Base-by-base conservation (phyloP, 2,888 invertebrate species). In the Anagyrus pseudococci region DNA sequence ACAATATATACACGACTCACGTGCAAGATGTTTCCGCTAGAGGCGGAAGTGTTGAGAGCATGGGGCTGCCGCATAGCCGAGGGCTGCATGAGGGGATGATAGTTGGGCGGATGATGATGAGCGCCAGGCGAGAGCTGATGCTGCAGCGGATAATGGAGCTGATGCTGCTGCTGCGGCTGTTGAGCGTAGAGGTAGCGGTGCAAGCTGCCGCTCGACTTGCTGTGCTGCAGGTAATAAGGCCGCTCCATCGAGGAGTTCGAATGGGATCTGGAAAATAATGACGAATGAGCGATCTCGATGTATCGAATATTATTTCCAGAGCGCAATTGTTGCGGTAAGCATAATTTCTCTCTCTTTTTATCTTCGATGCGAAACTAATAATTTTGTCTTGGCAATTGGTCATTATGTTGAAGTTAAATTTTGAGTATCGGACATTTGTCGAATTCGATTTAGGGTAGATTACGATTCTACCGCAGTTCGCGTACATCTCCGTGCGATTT, bases 201-300 rank as follows among this genome's bases (percentile, higher is more conserved):
- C 15, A 93, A 87, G 71, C 90, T 92, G 65, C 89, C 89, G 71
- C 85, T 85, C 26, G 90, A 90, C 69, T 89, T 89, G 70, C 90
- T 90, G 79, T 89, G 88, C 77, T 87, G 87, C 60, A 88, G 81
- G 64, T 78, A 77, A 68, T 76, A 78, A 40, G 77, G 68, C 77
- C 74, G 72, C 20, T 75, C 75, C 56, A 72, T 69, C 55, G 71
- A 71, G 59, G 71, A 71, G 59, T 71, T 75, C 54, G 67, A 80
- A 72, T 81, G 84, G 81, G 75, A 73, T 69, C 75, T 78, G 64
- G 4, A 69, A 23, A 10, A 48, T 3, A 49, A 57, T 17, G n/a
- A n/a, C n/a, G n/a, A n/a, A n/a, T n/a, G n/a, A n/a, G n/a, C n/a
- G n/a, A n/a, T n/a, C n/a, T n/a, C n/a, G n/a, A n/a, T n/a, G n/a